Percentiles rank a stretch among this genome's conserved stretches.
phyloP scores from a whole-genome alignment of 2,888 invertebrate genomes.

The Rotaria socialis region DNA sequence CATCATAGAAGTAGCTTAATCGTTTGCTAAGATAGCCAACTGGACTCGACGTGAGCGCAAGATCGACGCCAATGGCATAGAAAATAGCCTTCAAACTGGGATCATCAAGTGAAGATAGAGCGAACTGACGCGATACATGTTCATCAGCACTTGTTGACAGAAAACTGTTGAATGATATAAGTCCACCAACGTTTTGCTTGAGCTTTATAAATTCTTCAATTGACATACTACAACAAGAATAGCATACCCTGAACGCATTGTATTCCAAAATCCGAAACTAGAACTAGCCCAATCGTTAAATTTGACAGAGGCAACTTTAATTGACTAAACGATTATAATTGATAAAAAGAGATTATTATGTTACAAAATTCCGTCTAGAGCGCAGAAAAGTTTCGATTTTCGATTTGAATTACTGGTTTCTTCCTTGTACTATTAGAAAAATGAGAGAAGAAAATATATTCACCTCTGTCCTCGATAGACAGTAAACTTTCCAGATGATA shows the following conservation, averaged over 20 bases:
- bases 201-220: background rate
- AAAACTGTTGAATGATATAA: background rate
- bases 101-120: background rate
- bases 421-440: too few relatives aligned
- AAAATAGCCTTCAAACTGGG: background rate
- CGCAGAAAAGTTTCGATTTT: too few relatives aligned
- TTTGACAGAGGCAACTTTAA: too few relatives aligned
- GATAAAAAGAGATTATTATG: too few relatives aligned
- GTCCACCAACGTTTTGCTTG: background rate
- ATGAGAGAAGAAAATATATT: too few relatives aligned
- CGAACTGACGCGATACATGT: background rate
- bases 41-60: background rate
- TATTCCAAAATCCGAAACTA: background rate
- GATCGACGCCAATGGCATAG: background rate
- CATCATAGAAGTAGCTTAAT: background rate
- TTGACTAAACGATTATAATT: too few relatives aligned
- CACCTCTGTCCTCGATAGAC: background rate
- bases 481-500: background rate
- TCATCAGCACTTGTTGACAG: background rate
- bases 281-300: too few relatives aligned
- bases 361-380: too few relatives aligned
- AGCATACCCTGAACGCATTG: background rate
- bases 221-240: background rate
- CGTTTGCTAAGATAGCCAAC: background rate
- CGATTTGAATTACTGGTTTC: too few relatives aligned